Conservation (phyloP, 2,113 vertebrate genomes). For the Columbina picui region DNA sequence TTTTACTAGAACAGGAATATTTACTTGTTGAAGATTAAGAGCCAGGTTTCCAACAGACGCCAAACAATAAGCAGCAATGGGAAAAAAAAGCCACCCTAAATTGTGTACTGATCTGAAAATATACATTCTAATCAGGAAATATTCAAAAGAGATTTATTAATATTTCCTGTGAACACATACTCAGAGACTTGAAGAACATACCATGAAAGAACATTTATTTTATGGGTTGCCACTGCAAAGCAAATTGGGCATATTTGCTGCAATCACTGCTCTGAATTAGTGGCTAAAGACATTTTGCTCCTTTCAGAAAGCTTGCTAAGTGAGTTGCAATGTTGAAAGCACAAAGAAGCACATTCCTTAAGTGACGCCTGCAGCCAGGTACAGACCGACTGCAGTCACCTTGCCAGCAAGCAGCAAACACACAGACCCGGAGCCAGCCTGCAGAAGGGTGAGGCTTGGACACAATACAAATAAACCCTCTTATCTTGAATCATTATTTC, state of each 20-base stretch:
- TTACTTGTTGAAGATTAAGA: neutral
- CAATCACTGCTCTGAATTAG: neutral
- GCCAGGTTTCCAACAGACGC: neutral
- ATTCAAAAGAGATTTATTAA: neutral
- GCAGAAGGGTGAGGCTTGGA: slow-evolving; percentile 11
- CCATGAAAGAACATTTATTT: neutral
- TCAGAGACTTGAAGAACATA: neutral
- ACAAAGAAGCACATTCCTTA: neutral
- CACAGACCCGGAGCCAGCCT: neutral
- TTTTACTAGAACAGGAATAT: neutral
- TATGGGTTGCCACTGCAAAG: neutral
- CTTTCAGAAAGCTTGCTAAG: neutral
- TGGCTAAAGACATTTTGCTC: accelerated
- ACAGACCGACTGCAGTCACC: neutral
- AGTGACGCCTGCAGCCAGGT: accelerated
- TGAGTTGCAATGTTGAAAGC: neutral
- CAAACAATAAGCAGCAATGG: neutral
- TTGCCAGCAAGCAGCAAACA: neutral
- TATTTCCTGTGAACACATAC: neutral
- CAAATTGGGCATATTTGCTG: neutral
- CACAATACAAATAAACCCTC: neutral
- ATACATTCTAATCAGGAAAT: neutral
- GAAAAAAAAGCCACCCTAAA: no score
- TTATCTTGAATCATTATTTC: slow-evolving; percentile 37
- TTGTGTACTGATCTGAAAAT: neutral